Evolutionary conservation across 2,113 vertebrate species (phyloP).

Genomic region (Rhabdomys dilectus): DNA sequence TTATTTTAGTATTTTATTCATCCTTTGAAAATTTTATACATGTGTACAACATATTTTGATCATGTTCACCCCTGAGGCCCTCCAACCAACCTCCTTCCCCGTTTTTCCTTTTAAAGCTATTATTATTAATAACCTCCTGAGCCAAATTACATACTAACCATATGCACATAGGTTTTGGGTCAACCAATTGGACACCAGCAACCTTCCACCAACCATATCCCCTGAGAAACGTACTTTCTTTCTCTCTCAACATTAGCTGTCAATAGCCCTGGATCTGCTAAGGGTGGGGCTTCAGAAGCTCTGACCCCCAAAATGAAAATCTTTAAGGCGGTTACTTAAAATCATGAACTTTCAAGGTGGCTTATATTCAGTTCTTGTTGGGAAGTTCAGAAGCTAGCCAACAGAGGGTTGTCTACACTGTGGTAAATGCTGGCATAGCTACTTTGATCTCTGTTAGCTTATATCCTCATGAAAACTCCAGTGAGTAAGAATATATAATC

Average conservation of each 20-base stretch:
- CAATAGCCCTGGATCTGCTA: background rate
- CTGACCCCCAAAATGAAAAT: background rate
- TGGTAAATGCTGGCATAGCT: no score
- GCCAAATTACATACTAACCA: background rate
- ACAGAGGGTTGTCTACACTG: background rate
- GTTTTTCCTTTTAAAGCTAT: background rate
- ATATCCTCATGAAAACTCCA: background rate
- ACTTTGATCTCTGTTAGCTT: background rate
- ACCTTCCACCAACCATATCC: background rate
- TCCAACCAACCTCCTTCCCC: background rate
- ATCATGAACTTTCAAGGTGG: background rate
- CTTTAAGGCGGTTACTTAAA: background rate
- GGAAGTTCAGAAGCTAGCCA: background rate
- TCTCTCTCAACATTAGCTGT: background rate
- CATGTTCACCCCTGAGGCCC: background rate
- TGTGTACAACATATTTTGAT: background rate
- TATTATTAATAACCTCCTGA: background rate
- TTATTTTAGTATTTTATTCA: background rate
- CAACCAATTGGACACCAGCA: background rate
- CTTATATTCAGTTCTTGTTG: background rate
- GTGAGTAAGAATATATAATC: background rate
- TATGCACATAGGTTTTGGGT: background rate
- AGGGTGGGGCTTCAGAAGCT: background rate
- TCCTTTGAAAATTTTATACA: background rate
- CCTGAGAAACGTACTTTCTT: background rate